Evolutionary conservation across 2,888 invertebrate genomes (phyloP).

Genomic region (Seira musarum): DNA sequence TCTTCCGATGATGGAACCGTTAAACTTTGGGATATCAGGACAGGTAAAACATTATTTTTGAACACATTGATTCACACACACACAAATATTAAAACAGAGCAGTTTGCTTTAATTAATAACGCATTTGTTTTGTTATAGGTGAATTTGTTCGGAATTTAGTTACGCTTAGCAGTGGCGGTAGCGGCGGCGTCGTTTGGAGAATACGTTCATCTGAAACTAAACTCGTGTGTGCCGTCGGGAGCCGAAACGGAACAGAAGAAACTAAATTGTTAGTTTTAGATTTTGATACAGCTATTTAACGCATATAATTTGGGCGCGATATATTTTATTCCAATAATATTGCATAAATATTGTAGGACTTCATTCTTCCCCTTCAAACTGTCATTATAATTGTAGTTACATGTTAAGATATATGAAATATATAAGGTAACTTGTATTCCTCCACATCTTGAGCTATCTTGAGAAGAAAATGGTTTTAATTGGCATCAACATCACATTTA

Average conservation of each 20-base stretch:
- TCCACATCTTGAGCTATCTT: too few relatives aligned
- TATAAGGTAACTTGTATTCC: too few relatives aligned
- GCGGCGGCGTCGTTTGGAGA: conserved; percentile 99
- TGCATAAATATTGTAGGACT: too few relatives aligned
- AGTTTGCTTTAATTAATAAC: background rate
- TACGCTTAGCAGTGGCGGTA: conserved; percentile 93
- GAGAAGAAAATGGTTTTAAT: too few relatives aligned
- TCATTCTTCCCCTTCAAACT: too few relatives aligned
- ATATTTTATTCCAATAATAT: too few relatives aligned
- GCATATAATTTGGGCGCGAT: too few relatives aligned
- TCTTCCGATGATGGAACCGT: conserved; percentile 99
- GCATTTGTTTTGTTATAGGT: conserved; percentile 72
- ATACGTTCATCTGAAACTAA: conserved; percentile 96
- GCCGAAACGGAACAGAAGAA: conserved; percentile 98
- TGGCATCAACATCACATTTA: too few relatives aligned
- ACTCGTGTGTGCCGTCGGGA: conserved; percentile 98
- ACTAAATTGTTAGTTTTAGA: conserved; percentile 98
- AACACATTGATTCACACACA: too few relatives aligned
- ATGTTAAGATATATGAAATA: too few relatives aligned
- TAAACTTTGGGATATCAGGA: conserved; percentile 98
- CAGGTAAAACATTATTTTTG: conserved; percentile 76
- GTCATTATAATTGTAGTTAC: too few relatives aligned
- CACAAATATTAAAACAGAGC: background rate
- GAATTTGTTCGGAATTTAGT: conserved; percentile 98
- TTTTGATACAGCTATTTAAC: conserved; percentile 81